Percentiles rank a stretch among this genome's conserved stretches.
Conservation (phyloP, 2,888 invertebrate genomes). For the Chrysolina oricalcia region DNA sequence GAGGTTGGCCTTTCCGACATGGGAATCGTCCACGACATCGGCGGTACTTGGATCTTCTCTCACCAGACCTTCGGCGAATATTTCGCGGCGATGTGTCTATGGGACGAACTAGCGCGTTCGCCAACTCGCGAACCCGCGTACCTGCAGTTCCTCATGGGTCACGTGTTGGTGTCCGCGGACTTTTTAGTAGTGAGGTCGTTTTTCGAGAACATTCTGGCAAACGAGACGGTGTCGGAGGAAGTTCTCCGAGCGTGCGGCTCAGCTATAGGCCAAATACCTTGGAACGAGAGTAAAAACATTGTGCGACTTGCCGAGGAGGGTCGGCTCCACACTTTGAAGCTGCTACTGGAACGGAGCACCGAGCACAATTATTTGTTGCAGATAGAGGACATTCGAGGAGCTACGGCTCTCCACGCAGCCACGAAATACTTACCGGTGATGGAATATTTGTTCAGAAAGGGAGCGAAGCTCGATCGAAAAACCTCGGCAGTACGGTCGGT, state of each 20-base stretch:
- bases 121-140: not conserved
- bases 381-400: conserved; percentile 21
- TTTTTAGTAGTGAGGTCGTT: not conserved
- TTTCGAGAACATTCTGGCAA: conserved; percentile 15
- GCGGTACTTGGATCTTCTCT: not conserved
- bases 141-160: conserved; percentile 21
- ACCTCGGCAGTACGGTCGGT: not conserved
- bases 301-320: conserved; percentile 23
- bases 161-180: not conserved
- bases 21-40: conserved; percentile 4
- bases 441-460: not conserved
- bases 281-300: conserved; percentile 13
- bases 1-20: not conserved
- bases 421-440: not conserved
- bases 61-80: conserved; percentile 15
- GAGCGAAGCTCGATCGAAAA: not conserved
- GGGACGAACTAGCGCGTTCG: not conserved
- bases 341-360: conserved; percentile 21
- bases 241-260: not conserved
- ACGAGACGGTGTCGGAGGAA: not conserved
- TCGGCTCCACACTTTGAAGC: conserved; percentile 29
- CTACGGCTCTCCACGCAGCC: not conserved
- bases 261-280: not conserved
- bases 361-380: conserved; percentile 12
- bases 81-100: not conserved